Conservation (phyloP, 2,888 invertebrate genomes). For the Spisula solida region DNA sequence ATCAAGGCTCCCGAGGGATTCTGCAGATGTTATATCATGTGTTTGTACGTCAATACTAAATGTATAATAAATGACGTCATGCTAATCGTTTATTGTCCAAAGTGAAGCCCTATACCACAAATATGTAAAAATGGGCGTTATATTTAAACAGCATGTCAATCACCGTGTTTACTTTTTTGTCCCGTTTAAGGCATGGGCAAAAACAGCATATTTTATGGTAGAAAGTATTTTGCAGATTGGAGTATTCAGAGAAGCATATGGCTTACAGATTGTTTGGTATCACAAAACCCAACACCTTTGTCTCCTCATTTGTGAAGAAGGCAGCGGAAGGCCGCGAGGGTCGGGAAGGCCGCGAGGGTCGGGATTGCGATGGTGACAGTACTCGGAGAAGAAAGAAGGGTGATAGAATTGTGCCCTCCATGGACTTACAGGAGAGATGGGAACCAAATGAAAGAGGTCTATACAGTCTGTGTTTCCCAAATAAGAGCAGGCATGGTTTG, state of each 20-base stretch:
- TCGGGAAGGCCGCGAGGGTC: constrained; percentile 43
- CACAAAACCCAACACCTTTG: constrained; percentile 75
- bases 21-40: no score
- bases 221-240: constrained; percentile 68
- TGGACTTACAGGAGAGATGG: constrained; percentile 62
- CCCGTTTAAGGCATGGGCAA: no score
- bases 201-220: background rate
- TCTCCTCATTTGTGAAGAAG: constrained; percentile 73
- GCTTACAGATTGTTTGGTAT: constrained; percentile 77
- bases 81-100: no score
- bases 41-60: no score
- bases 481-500: constrained; percentile 39
- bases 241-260: constrained; percentile 74
- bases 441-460: constrained; percentile 62
- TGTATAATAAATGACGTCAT: no score
- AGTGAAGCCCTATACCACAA: no score
- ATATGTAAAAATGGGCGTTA: no score
- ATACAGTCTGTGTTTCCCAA: constrained; percentile 66
- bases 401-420: constrained; percentile 9
- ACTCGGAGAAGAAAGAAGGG: constrained; percentile 8
- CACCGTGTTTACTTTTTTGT: no score
- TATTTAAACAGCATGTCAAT: no score
- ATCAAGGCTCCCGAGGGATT: no score
- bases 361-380: background rate
- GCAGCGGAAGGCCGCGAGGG: constrained; percentile 57